Percentiles rank a stretch among this genome's conserved stretches.
Evolutionary conservation across 2,888 invertebrate species (phyloP).

Genomic region (Dendrolimus houi): DNA sequence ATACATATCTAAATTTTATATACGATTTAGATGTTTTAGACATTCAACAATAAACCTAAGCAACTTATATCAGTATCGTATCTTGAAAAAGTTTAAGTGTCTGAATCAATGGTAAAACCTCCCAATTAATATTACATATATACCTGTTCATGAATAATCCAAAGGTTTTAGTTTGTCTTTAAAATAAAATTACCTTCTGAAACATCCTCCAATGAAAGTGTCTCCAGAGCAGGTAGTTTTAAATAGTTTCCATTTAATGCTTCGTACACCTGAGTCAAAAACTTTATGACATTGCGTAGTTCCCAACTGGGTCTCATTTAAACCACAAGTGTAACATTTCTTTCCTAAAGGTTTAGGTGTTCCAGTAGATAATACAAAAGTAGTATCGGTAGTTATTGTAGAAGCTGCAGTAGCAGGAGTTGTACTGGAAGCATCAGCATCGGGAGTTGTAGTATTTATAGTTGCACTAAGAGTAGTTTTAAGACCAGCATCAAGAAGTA

Average conservation of each 20-base stretch:
- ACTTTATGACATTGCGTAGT: slow-evolving; percentile 15
- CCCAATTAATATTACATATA: no score
- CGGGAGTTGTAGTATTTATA: no score
- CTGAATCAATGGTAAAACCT: no score
- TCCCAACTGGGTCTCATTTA: slow-evolving; percentile 13
- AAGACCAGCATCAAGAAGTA: neutral
- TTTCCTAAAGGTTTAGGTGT: neutral
- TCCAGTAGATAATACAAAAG: neutral
- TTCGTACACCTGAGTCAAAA: slow-evolving; percentile 9
- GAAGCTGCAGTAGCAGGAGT: neutral
- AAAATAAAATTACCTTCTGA: slow-evolving; percentile 9
- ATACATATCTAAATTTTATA: no score
- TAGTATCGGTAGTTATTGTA: neutral
- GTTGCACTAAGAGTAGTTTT: no score
- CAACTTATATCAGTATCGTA: no score
- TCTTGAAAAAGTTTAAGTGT: no score
- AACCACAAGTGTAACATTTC: slow-evolving; percentile 29
- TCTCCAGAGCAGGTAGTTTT: slow-evolving; percentile 9
- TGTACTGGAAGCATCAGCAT: no score
- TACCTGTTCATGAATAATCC: no score
- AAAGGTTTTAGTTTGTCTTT: no score
- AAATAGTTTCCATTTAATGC: slow-evolving; percentile 3
- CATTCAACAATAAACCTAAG: no score
- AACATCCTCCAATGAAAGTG: slow-evolving; percentile 21
- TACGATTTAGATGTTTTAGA: no score